A percentile compares a stretch with the other conserved stretches of the same genome.
Conservation (phyloP, 92 coral and sea anemone species). For the Porites rus region DNA sequence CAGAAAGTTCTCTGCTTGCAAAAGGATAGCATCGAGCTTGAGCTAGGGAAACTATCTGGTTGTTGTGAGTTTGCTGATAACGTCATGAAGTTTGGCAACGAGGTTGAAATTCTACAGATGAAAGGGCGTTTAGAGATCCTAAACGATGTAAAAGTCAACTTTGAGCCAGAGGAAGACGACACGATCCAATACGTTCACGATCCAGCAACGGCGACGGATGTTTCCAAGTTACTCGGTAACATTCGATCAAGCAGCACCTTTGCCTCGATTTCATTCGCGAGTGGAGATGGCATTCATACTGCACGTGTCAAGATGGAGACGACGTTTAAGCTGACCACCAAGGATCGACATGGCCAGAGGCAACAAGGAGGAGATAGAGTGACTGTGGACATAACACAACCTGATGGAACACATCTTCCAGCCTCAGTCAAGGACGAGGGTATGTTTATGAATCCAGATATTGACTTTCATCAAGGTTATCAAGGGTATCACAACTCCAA, state of each 20-base stretch:
- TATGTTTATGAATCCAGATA: not conserved
- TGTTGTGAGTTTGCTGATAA: slow-evolving; percentile 98
- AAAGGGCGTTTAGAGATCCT: slow-evolving; percentile 86
- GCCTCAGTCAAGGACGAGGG: slow-evolving; percentile 92
- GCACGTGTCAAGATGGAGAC: slow-evolving; percentile 97
- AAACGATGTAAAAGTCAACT: slow-evolving; percentile 82
- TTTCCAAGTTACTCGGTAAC: slow-evolving; percentile 81
- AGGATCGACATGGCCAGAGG: slow-evolving; percentile 96
- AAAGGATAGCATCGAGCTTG: slow-evolving; percentile 95
- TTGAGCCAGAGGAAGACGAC: slow-evolving; percentile 97
- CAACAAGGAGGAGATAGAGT: slow-evolving; percentile 95
- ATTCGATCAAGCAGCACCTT: slow-evolving; percentile 97
- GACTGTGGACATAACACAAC: slow-evolving; percentile 83
- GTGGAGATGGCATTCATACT: slow-evolving; percentile 96
- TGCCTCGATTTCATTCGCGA: slow-evolving; percentile 96
- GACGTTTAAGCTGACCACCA: slow-evolving; percentile 87
- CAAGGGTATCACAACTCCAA: not conserved
- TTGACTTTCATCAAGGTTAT: not conserved
- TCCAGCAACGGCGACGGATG: slow-evolving; percentile 64
- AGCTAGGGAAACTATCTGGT: slow-evolving; percentile 94
- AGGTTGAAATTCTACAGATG: slow-evolving; percentile 93
- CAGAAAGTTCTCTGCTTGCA: slow-evolving; percentile 97
- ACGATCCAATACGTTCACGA: slow-evolving; percentile 91
- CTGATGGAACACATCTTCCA: slow-evolving; percentile 80
- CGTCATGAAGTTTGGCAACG: slow-evolving; percentile 92